Evolutionary conservation across 2,888 invertebrate species (phyloP), one percentile per base, ranked within the genome.

Genomic region (Chrysodeixis includens): DNA sequence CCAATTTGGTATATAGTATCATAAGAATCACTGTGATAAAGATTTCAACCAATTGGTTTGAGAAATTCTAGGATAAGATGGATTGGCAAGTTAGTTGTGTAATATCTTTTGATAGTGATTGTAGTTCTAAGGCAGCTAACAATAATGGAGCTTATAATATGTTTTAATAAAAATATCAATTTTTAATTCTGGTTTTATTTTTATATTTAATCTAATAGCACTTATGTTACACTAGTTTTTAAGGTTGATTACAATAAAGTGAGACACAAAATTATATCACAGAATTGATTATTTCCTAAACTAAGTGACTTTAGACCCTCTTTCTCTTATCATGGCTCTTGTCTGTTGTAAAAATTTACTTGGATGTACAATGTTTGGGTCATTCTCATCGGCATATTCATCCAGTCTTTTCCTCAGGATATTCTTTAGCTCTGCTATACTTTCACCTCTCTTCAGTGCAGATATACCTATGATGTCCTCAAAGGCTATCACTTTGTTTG

Each of bases 401-500:
- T 98, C 98, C 46, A 98, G 86, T 40, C 96, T 93, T 58, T 92
- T 90, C 59, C 98, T 94, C 57, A 98, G 87, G 26, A 94, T 90
- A 3, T 94, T 73, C 88, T 97, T 98, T 0, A 98, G 93, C 30
- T 93, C 83, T 1, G 90, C 83, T 40, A 97, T 93, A 81, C 96
- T 96, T 0, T 94, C 89, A 1, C 82, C 83, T 59, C 93, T 88
- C 66, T 95, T 93, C 72, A 96, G 94, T 0, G 97, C 97, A 4
- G 98, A 98, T 78, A 98, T 97, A 1, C 97, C 96, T 65, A 98
- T 88, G 62, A 99, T 96, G 77, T 97, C 96, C 75, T 97, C 96
- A 90, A 99, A 99, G 61, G 96, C 93, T 7, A 98, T 90, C 0
- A 96, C 78, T 78, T 92, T 96, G 56, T 96, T 94, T 0, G 99